These are phyloP conservation scores for Canis aureus DNA, from an alignment of 2,113 vertebrate species.

Conservation along the genomic window DNA sequence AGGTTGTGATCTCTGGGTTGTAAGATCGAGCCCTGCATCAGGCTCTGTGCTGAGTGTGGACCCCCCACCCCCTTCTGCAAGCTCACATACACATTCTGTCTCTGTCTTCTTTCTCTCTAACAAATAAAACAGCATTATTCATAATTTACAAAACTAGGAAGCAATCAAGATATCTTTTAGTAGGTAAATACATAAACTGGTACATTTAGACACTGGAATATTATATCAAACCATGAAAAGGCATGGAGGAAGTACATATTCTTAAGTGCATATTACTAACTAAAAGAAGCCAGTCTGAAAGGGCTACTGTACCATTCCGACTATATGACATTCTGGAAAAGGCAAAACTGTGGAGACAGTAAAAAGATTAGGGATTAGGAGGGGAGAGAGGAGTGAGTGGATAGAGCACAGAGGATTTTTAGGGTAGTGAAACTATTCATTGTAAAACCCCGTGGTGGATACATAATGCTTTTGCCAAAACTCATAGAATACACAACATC, in stretches of 20 bases:
- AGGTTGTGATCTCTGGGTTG: background rate
- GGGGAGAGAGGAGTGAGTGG: fast-evolving
- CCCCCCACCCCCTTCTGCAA: background rate
- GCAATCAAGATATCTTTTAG: background rate
- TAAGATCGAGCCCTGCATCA: background rate
- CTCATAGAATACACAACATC: fast-evolving
- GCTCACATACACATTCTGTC: background rate
- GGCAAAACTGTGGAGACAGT: background rate
- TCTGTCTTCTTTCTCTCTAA: background rate
- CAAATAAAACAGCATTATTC: background rate
- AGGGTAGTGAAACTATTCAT: background rate
- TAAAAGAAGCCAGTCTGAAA: background rate
- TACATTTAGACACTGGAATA: background rate
- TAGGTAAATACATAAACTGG: background rate
- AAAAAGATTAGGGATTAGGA: background rate
- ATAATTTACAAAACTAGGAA: background rate
- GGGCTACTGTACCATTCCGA: background rate
- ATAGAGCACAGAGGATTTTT: background rate
- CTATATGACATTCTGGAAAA: background rate
- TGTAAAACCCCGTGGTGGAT: fast-evolving
- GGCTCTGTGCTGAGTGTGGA: background rate
- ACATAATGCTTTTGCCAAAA: background rate
- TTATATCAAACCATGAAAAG: background rate
- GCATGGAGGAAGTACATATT: background rate
- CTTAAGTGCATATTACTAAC: background rate